phyloP scores from a whole-genome alignment of 2,888 invertebrate genomes.

The Alloscopus bannaensis region DNA sequence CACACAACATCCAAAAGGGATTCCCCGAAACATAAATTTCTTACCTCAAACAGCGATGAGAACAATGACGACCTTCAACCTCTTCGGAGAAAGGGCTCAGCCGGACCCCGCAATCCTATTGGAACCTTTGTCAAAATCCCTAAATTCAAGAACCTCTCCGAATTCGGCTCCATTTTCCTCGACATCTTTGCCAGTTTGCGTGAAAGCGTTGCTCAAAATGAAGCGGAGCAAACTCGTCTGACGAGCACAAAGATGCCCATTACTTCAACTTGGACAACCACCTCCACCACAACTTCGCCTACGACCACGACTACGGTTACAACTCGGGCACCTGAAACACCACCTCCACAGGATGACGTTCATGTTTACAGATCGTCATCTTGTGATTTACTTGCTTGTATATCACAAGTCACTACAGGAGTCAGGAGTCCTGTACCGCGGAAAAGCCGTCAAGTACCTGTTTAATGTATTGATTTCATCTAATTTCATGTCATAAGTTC shows the following conservation, averaged over 20 bases:
- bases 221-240: not conserved
- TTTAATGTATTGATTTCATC: not conserved
- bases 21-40: too few species aligned
- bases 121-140: constrained; percentile 7
- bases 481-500: not conserved
- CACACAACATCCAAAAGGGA: too few species aligned
- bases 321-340: too few species aligned
- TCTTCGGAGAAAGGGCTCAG: not conserved
- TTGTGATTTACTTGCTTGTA: too few species aligned
- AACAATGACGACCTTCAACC: too few species aligned
- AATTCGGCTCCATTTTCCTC: not conserved
- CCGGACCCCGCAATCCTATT: not conserved
- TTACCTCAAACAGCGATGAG: too few species aligned
- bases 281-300: not conserved
- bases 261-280: not conserved
- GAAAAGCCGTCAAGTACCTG: constrained; percentile 22
- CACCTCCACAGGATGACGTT: too few species aligned
- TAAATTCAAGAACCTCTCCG: not conserved
- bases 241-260: not conserved
- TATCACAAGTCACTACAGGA: too few species aligned
- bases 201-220: too few species aligned
- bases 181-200: too few species aligned
- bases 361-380: too few species aligned
- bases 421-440: not conserved
- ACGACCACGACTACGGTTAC: not conserved